Evolutionary conservation across 2,113 vertebrate species (phyloP).

Genomic region (Nycticryphes semicollaris): DNA sequence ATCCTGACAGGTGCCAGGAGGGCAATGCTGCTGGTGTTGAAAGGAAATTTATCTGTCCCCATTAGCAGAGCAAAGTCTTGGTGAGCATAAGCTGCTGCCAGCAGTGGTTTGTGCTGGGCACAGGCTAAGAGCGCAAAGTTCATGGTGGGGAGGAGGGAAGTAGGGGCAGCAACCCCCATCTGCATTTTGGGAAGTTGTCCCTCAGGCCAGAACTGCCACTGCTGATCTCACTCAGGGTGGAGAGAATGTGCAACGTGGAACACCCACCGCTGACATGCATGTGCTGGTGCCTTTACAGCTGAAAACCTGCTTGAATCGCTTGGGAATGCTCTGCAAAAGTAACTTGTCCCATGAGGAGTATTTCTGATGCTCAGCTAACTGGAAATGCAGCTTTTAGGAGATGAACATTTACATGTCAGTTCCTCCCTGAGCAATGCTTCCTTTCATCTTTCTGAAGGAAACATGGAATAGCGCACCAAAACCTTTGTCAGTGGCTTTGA

Average conservation of each 20-base stretch:
- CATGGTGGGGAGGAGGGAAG: background rate
- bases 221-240: background rate
- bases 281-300: background rate
- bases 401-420: background rate
- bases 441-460: background rate
- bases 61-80: background rate
- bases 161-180: background rate
- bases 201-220: background rate
- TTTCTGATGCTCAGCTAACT: background rate
- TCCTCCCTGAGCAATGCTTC: background rate
- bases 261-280: background rate
- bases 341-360: background rate
- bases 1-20: background rate
- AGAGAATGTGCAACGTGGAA: accelerated
- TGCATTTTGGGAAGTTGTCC: background rate
- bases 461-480: background rate
- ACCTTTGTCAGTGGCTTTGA: background rate
- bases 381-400: background rate
- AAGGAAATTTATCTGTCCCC: background rate
- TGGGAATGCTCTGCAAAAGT: background rate
- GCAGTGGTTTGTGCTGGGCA: background rate
- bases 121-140: background rate
- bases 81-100: background rate
- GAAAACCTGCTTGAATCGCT: background rate
- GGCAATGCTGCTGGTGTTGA: background rate